Conservation (phyloP, 2,888 invertebrate genomes). For the Dryomyza anilis region DNA sequence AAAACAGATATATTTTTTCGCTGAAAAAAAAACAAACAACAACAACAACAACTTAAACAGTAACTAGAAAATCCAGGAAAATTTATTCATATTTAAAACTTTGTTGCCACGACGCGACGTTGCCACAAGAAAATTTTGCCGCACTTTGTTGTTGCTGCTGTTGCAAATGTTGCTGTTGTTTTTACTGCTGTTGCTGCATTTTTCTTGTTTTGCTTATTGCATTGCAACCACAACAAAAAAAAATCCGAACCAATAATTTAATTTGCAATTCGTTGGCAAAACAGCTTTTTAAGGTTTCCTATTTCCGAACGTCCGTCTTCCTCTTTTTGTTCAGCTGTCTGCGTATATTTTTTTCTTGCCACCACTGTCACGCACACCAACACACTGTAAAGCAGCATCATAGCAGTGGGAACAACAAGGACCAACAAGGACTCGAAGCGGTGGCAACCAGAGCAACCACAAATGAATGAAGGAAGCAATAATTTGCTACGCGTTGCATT, state of each 20-base stretch:
- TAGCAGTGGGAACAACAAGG: too few species aligned
- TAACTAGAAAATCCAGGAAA: not conserved
- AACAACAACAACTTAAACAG: not conserved
- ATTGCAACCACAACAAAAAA: not conserved
- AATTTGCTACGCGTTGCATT: conserved; percentile 15
- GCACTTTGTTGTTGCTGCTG: not conserved
- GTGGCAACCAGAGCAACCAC: conserved; percentile 9
- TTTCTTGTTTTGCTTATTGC: conserved; percentile 5
- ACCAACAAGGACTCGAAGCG: too few species aligned
- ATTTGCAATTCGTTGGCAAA: not conserved
- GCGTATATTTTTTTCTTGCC: too few species aligned
- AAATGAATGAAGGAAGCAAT: conserved; percentile 28
- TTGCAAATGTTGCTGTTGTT: conserved; percentile 5
- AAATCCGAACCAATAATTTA: conserved; percentile 4
- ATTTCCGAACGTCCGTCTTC: not conserved
- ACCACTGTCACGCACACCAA: too few species aligned
- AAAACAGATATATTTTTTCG: not conserved
- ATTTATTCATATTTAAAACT: not conserved
- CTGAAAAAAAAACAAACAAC: not conserved
- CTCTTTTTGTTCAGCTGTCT: conserved; percentile 4
- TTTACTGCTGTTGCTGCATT: not conserved
- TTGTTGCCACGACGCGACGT: not conserved
- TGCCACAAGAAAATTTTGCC: not conserved
- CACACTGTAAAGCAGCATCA: too few species aligned
- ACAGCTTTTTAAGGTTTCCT: conserved; percentile 2